Percentiles rank a stretch among this genome's conserved stretches.
Conservation (phyloP, 2,113 vertebrate genomes). For the Caloenas nicobarica region DNA sequence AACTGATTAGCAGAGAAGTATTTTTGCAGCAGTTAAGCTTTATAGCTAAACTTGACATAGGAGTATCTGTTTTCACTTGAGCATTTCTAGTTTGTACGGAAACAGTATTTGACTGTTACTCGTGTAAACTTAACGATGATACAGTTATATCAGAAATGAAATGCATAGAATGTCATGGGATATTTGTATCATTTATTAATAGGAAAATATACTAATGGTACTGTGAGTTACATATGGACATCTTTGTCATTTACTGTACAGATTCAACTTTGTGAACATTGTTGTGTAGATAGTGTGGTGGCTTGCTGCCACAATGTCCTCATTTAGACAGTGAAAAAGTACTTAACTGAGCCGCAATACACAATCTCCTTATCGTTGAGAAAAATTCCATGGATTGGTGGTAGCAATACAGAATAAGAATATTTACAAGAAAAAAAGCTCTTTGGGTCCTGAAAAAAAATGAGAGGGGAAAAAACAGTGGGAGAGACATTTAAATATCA, state of each 20-base stretch:
- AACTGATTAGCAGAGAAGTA: slow-evolving; percentile 18
- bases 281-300: not conserved
- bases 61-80: not conserved
- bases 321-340: not conserved
- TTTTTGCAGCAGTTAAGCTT: slow-evolving; percentile 42
- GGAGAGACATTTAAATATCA: not conserved
- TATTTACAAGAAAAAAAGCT: not conserved
- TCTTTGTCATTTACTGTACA: not conserved
- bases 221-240: not conserved
- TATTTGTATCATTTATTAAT: not conserved
- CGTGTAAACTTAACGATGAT: not conserved
- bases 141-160: not conserved
- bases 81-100: not conserved
- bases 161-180: accelerated
- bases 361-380: not conserved
- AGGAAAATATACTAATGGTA: not conserved
- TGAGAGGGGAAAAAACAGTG: not conserved
- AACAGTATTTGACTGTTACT: not conserved
- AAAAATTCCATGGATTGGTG: not conserved
- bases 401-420: not conserved
- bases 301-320: not conserved
- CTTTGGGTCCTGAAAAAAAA: not conserved
- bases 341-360: not conserved
- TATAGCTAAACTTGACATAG: not conserved
- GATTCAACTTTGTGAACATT: not conserved